phyloP scores from a whole-genome alignment of 1,140 invertebrate species.

The Venturia canescens region DNA sequence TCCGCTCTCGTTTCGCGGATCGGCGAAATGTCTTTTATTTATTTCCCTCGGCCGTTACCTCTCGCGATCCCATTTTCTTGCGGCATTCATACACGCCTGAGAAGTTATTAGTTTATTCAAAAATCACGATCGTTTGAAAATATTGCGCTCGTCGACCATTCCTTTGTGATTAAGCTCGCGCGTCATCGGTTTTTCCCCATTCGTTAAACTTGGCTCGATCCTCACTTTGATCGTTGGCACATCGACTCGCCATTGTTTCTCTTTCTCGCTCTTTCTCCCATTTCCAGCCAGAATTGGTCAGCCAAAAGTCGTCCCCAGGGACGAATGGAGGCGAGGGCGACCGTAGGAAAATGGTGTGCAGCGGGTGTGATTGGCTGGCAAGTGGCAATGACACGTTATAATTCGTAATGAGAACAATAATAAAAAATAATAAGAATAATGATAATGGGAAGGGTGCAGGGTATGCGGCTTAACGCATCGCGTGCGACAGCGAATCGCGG shows the following conservation, averaged over 20 bases:
- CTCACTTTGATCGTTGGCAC: too few species aligned
- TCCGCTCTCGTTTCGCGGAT: not conserved
- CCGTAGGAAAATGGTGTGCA: constrained; percentile 42
- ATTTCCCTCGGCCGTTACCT: not conserved
- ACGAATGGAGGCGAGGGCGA: not conserved
- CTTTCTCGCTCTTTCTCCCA: too few species aligned
- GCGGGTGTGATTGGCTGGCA: constrained; percentile 32
- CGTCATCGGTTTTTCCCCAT: too few species aligned
- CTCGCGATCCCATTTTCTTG: not conserved
- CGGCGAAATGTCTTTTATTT: not conserved
- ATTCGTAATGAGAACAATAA: constrained; percentile 17
- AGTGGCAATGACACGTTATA: constrained; percentile 69
- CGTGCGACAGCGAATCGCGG: constrained; percentile 74
- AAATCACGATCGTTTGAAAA: too few species aligned
- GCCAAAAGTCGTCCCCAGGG: not conserved
- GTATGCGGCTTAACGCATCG: constrained; percentile 64
- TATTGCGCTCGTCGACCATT: too few species aligned
- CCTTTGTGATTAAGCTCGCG: too few species aligned
- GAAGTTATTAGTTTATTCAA: too few species aligned
- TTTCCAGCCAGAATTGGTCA: too few species aligned
- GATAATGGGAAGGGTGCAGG: constrained; percentile 62
- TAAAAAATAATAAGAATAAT: constrained; percentile 52
- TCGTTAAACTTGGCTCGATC: too few species aligned
- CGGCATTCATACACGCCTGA: not conserved
- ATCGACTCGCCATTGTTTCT: too few species aligned